Evolutionary conservation across 1,140 invertebrate genomes (phyloP), one percentile per base, ranked within the genome.

Genomic region (Drosophila insularis): DNA sequence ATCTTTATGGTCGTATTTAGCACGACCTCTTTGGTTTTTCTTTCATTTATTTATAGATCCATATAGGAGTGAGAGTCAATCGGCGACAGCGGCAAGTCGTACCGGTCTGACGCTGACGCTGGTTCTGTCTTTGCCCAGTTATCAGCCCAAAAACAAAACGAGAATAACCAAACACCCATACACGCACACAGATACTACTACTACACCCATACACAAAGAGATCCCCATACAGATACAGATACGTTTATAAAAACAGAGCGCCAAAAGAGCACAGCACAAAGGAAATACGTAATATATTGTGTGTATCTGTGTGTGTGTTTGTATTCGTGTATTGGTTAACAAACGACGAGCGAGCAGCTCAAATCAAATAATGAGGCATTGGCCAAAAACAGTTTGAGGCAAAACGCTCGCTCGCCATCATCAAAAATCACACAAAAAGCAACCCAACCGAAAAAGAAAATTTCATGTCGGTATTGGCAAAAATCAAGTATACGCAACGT

Each of bases 351-450:
- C 67, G 55, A 72, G 69, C 61, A 70, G 70, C 74, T 77, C 78
- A 90, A 89, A 89, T 90, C 77, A 80, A 85, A 80, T 87, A 86
- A 68, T 80, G 68, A 71, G 61, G 55, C 78, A 74, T 79, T 73
- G 80, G 78, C 73, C 84, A 81, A 89, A 89, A 89, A 84, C 84
- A 89, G 85, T 89, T 89, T 89, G 74, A 85, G 82, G 78, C 78
- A 86, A 73, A 85, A 80, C 85, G 85, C 86, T 89, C 81, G 77
- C 70, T 80, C 81, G 85, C 82, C 74, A 68, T 68, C 75, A 79
- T 65, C 78, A 77, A 80, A 80, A 78, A 87, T 76, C 61, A 58
- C 73, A 73, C 73, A 67, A 14, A 50, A 50, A 50, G 0, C 7
- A 46, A 50, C 7, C 50, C 35, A 50, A 39, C 37, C 61, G 37